Conservation (phyloP, 2,888 invertebrate species). For the Nomada lathburiana region DNA sequence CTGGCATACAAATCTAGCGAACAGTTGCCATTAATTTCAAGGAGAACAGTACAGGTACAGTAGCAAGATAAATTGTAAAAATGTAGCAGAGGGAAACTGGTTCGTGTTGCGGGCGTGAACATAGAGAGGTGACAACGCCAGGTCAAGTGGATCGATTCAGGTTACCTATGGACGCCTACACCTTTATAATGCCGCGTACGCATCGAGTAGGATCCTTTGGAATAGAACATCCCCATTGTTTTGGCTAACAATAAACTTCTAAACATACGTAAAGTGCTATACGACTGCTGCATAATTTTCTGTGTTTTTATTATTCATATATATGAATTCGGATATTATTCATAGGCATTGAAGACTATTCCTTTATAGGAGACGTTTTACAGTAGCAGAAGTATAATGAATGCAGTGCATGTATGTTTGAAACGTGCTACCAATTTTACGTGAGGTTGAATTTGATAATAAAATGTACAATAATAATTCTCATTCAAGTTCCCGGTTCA, state of each 20-base stretch:
- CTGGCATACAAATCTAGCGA: background rate
- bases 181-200: constrained; percentile 47
- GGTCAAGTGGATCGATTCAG: constrained; percentile 82
- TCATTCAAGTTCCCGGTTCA: no score
- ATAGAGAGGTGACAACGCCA: constrained; percentile 68
- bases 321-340: no score
- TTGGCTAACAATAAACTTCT: background rate
- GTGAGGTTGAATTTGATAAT: no score
- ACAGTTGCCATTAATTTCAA: constrained; percentile 16
- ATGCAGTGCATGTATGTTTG: no score
- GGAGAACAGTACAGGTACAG: background rate
- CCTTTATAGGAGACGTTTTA: no score
- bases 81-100: constrained; percentile 58
- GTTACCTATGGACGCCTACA: constrained; percentile 72
- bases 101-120: constrained; percentile 59
- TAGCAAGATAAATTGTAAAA: constrained; percentile 33
- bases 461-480: no score
- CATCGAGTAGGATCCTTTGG: constrained; percentile 34
- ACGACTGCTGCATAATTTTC: background rate
- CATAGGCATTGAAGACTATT: no score
- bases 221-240: background rate
- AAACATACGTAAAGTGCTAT: background rate
- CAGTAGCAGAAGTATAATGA: no score
- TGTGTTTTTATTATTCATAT: no score
- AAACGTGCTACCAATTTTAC: no score